These are phyloP conservation scores for Ceryle rudis DNA, from an alignment of 2,797 vertebrate species.

Conservation along the genomic window DNA sequence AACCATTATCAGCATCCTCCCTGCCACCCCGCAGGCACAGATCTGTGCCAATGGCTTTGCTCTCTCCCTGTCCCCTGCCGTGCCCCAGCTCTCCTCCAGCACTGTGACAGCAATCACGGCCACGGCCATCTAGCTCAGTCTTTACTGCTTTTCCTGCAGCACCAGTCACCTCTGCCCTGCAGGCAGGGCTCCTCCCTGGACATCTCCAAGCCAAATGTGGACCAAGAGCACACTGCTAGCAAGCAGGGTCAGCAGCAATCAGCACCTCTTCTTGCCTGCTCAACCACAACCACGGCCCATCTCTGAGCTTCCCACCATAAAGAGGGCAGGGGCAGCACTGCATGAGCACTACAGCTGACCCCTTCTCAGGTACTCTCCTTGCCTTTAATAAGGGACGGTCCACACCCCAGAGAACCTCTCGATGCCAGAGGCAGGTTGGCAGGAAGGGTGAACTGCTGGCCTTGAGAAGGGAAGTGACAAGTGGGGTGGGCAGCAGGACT, in stretches of 20 bases:
- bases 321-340: fast-evolving
- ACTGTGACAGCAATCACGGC: background rate
- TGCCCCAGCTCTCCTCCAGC: background rate
- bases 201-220: fast-evolving
- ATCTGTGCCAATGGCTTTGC: background rate
- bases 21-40: background rate
- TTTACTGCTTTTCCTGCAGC: background rate
- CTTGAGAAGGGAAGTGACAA: background rate
- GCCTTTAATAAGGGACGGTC: background rate
- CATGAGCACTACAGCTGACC: background rate
- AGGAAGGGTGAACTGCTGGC: background rate
- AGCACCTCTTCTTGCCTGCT: background rate
- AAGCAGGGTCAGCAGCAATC: background rate
- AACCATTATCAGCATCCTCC: constrained; percentile 21
- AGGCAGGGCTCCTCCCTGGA: background rate
- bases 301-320: background rate
- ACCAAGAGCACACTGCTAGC: fast-evolving
- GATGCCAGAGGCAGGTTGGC: background rate
- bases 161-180: background rate
- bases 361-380: background rate
- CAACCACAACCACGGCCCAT: background rate
- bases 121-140: background rate
- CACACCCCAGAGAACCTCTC: background rate
- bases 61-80: fast-evolving
- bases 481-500: background rate